Percentiles rank a stretch among this genome's conserved stretches.
Conservation (phyloP, 2,113 vertebrate genomes). For the Nymphicus hollandicus region DNA sequence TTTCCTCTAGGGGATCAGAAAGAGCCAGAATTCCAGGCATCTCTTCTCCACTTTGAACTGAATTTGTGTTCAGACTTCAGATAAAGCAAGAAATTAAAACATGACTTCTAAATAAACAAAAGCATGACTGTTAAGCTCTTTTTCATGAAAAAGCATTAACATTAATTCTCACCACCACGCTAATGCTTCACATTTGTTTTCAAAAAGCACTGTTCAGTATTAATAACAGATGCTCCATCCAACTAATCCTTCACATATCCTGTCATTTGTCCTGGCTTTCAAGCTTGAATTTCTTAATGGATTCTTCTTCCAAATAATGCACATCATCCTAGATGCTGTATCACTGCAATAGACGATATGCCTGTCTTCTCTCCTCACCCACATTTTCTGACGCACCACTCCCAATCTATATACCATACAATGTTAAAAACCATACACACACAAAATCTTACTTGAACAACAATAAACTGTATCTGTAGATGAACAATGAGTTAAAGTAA, state of each 20-base stretch:
- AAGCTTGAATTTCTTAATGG: slow-evolving; percentile 22
- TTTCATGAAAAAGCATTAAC: slow-evolving; percentile 23
- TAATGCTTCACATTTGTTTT: slow-evolving; percentile 34
- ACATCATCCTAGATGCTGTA: not conserved
- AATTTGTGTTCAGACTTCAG: not conserved
- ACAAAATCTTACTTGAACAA: not conserved
- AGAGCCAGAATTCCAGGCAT: not conserved
- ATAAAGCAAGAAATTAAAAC: slow-evolving; percentile 16
- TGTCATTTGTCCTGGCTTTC: slow-evolving; percentile 46
- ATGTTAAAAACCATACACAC: not conserved
- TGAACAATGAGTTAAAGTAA: not conserved
- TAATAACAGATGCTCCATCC: slow-evolving; percentile 41
- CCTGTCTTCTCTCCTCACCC: not conserved
- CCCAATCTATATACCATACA: not conserved
- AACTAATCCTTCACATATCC: slow-evolving; percentile 36
- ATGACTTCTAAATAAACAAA: slow-evolving; percentile 28
- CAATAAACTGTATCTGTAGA: not conserved
- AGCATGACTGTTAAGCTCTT: not conserved
- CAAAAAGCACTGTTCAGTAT: slow-evolving; percentile 12
- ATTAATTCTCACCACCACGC: not conserved
- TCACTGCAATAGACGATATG: not conserved
- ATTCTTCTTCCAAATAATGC: not conserved
- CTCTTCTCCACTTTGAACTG: not conserved
- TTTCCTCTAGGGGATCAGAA: not conserved
- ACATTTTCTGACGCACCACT: not conserved